Evolutionary conservation across 92 coral and sea anemone genomes (phyloP).

Genomic region (Porites evermanni): DNA sequence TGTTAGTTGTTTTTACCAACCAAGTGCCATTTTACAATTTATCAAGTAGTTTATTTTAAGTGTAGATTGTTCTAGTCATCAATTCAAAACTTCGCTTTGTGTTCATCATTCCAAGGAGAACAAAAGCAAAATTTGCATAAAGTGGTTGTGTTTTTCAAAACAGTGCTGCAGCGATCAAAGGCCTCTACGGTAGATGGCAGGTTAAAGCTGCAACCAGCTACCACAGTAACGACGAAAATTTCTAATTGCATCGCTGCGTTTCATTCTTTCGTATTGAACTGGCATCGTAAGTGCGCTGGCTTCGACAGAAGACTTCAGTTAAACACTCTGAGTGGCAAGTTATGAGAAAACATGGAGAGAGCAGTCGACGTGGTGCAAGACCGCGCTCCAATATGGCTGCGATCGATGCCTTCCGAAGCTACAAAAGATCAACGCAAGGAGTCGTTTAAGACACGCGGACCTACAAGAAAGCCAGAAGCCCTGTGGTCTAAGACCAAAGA

Average conservation of each 20-base stretch:
- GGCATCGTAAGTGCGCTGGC: not conserved
- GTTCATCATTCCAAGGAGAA: conserved; percentile 4
- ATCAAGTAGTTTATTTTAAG: not conserved
- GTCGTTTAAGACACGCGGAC: conserved; percentile 23
- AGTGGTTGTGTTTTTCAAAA: not conserved
- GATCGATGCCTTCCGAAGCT: conserved; percentile 17
- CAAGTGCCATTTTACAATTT: not conserved
- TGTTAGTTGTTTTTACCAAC: not conserved
- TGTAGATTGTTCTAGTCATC: not conserved
- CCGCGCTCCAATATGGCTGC: conserved; percentile 27
- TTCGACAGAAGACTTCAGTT: not conserved
- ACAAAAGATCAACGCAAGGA: not conserved
- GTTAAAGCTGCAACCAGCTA: not conserved
- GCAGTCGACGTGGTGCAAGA: conserved; percentile 41
- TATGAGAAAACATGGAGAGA: conserved; percentile 38
- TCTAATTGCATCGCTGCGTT: not conserved
- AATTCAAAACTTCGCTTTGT: conserved; percentile 21
- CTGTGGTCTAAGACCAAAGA: conserved; percentile 42
- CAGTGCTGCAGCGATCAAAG: not conserved
- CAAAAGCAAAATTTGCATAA: conserved; percentile 31
- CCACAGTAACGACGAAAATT: not conserved
- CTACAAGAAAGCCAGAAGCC: conserved; percentile 30
- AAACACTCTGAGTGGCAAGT: not conserved
- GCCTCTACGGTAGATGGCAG: not conserved
- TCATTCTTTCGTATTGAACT: not conserved